Conservation (phyloP, 2,797 vertebrate genomes). For the Sebastes matsubarae region DNA sequence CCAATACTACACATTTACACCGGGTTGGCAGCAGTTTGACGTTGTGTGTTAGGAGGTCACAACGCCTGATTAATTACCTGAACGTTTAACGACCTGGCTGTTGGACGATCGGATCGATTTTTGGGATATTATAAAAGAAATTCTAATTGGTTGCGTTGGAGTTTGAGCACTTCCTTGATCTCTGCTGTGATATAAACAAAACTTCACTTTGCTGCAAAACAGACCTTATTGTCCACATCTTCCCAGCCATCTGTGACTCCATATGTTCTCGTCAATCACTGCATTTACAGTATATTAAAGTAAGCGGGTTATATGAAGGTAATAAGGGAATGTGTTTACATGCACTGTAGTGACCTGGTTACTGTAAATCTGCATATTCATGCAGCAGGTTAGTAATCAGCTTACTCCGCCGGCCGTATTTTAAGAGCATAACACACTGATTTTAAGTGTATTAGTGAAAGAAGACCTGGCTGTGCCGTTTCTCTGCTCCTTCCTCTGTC, state of each 20-base stretch:
- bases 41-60: neutral
- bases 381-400: neutral
- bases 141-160: neutral
- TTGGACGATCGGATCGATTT: neutral
- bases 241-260: conserved; percentile 7
- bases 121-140: neutral
- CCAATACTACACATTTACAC: neutral
- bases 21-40: neutral
- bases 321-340: neutral
- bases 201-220: conserved; percentile 1
- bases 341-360: neutral
- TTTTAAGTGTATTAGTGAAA: neutral
- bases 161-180: neutral
- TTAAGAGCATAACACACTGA: neutral
- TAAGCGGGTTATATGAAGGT: neutral
- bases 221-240: neutral
- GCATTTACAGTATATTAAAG: neutral
- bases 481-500: too few relatives aligned
- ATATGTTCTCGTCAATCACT: neutral
- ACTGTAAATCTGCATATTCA: neutral
- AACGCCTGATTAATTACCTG: neutral
- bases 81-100: neutral
- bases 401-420: neutral
- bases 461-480: too few relatives aligned
- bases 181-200: neutral